phyloP scores from a whole-genome alignment of 2,113 vertebrate species.

The Crotophaga sulcirostris region DNA sequence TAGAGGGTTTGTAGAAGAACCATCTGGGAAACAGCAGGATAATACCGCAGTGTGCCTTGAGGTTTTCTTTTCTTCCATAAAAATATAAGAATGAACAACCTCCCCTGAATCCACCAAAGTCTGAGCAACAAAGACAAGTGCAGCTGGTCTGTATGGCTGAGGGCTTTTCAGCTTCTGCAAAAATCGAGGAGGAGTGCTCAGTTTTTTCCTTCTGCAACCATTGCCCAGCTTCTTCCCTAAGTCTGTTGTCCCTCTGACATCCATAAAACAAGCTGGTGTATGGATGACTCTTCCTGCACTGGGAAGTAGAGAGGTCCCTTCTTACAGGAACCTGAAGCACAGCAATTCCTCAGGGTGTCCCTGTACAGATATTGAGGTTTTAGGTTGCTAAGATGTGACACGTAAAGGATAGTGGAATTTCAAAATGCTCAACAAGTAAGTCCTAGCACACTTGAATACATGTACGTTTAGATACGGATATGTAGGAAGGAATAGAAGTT shows the following conservation, averaged over 20 bases:
- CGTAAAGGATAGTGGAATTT: neutral
- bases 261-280: neutral
- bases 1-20: neutral
- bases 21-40: neutral
- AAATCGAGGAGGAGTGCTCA: neutral
- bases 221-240: neutral
- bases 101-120: neutral
- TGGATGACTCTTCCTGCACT: neutral
- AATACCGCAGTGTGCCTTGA: neutral
- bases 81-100: neutral
- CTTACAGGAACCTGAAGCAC: neutral
- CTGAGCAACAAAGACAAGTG: neutral
- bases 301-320: neutral
- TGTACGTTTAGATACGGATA: neutral
- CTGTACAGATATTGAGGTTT: neutral
- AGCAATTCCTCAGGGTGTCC: neutral
- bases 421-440: neutral
- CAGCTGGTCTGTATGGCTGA: neutral
- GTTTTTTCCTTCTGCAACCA: neutral
- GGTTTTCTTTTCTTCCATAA: neutral
- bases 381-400: neutral
- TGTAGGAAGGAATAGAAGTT: neutral
- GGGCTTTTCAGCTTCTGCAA: neutral
- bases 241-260: neutral
- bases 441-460: rapidly evolving